phyloP scores from a whole-genome alignment of 2,888 invertebrate genomes.

The Silvanus unidentatus region DNA sequence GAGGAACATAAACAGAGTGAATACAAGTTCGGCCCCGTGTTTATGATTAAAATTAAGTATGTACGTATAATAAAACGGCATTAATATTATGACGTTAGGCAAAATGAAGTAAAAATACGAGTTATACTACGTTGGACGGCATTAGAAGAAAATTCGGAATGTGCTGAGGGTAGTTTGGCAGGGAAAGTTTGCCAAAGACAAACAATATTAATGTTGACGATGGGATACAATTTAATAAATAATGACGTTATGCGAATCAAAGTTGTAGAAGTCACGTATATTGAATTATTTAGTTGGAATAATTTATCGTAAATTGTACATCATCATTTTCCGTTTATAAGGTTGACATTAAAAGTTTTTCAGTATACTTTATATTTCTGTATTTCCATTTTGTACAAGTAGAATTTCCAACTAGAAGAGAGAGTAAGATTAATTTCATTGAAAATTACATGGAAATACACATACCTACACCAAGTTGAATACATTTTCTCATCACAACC shows the following conservation, averaged over 20 bases:
- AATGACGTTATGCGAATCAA: not conserved
- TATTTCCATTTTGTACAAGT: too few species aligned
- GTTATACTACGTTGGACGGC: too few species aligned
- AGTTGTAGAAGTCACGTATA: not conserved
- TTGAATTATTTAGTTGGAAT: conserved; percentile 1
- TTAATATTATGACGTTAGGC: not conserved
- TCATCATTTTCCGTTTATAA: not conserved
- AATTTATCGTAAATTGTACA: not conserved
- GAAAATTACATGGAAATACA: too few species aligned
- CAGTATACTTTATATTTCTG: too few species aligned
- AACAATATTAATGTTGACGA: not conserved
- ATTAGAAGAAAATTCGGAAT: not conserved
- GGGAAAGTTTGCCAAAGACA: not conserved
- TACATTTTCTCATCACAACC: too few species aligned
- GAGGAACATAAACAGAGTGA: not conserved
- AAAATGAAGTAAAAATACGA: not conserved
- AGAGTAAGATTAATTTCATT: too few species aligned
- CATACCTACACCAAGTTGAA: too few species aligned
- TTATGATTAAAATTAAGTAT: not conserved
- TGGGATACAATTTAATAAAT: conserved; percentile 1
- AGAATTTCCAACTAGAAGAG: too few species aligned
- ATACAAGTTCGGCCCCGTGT: too few species aligned
- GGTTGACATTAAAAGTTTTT: too few species aligned
- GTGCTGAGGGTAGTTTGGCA: not conserved
- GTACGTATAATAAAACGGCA: not conserved